Base-by-base conservation (phyloP, 2,888 invertebrate species). In the Dendrolimus houi region DNA sequence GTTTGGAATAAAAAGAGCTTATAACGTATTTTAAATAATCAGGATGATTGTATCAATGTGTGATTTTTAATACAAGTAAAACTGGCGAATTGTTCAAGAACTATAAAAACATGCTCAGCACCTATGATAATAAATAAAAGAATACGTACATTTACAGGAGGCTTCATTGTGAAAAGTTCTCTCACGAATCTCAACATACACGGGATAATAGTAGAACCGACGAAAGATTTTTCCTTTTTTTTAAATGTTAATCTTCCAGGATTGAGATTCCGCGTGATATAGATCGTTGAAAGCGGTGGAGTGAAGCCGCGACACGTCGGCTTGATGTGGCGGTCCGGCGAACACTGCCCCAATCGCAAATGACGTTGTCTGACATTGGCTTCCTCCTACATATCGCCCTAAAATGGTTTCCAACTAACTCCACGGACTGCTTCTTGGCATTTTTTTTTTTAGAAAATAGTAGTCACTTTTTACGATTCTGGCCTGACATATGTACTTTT, bases 121-220 rank as follows among this genome's bases (percentile, higher is more conserved):
- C 29, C 3, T 29, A 29, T 29, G 29, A 29, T 3, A 29, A 3
- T 29, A 29, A 29, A 29, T 29, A 6, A 62, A 56, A 58, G 58
- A 63, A 64, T 64, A 87, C 89, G 89, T 62, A 90, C 89, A 58
- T 83, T 87, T 12, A 82, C 81, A 62, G 88, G 89, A 58, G 90
- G 89, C 63, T 88, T 90, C 90, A 90, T 90, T n/a, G 73, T 85
- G 72, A 72, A 81, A 67, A 85, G 68, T 64, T 72, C 74, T 77
- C 75, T 83, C 53, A 87, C 63, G 52, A 85, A 72, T 66, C 69
- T 79, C 71, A 87, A 71, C 88, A 89, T 89, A 59, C 75, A 81
- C 72, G 59, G 56, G 3, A 52, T 52, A 12, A 40, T 14, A 52
- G 17, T 13, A 29, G 6, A 29, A 3, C 3, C 29, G 29, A 29